phyloP scores from a whole-genome alignment of 2,797 vertebrate species.

The Siniperca undulata region DNA sequence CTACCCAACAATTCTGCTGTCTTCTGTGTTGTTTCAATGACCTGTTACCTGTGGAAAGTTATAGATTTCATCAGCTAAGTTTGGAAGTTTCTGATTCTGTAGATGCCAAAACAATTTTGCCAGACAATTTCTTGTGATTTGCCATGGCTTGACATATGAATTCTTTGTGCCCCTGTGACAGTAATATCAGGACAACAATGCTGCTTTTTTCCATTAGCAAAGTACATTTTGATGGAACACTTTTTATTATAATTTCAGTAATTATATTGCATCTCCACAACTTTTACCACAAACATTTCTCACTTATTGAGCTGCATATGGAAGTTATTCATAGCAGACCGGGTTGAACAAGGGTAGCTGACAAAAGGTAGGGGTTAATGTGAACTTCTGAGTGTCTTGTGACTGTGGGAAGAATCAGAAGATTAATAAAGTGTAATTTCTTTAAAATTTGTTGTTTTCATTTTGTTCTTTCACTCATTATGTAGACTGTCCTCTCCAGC shows the following conservation, averaged over 20 bases:
- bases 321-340: too few species aligned
- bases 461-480: constrained; percentile 7
- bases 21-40: not conserved
- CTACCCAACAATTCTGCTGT: not conserved
- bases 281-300: not conserved
- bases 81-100: not conserved
- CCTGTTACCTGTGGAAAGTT: not conserved
- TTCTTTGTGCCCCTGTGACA: not conserved
- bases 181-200: not conserved
- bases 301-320: constrained; percentile 8
- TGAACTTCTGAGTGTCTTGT: not conserved
- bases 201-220: not conserved
- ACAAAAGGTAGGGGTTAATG: too few species aligned
- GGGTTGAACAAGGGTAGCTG: too few species aligned
- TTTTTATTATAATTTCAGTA: not conserved
- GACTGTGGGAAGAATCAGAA: not conserved
- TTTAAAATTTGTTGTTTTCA: not conserved
- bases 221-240: not conserved
- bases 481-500: constrained; percentile 6
- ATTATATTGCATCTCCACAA: not conserved
- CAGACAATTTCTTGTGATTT: not conserved
- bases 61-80: not conserved
- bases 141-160: not conserved
- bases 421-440: not conserved
- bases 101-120: not conserved